These are phyloP conservation scores for Pseudachorutes palmiensis DNA, from an alignment of 1,140 invertebrate genomes.

Conservation along the genomic window DNA sequence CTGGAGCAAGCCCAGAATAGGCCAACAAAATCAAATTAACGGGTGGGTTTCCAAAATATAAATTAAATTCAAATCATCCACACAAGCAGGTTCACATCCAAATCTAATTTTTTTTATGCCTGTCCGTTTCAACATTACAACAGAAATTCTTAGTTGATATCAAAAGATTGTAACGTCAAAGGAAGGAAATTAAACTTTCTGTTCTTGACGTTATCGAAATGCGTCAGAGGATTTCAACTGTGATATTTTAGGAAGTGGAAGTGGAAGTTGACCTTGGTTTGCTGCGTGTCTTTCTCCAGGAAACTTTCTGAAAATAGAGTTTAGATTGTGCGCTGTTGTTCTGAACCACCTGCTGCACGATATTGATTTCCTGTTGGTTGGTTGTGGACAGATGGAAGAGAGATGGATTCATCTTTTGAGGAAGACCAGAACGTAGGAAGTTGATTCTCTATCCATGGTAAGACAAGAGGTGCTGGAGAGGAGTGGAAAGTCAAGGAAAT, in stretches of 20 bases:
- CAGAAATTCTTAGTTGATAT: too few relatives aligned
- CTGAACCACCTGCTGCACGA: slow-evolving; percentile 28
- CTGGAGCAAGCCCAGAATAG: slow-evolving; percentile 25
- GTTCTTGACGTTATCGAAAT: too few relatives aligned
- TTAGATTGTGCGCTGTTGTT: slow-evolving; percentile 12
- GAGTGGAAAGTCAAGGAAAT: neutral
- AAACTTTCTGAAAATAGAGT: neutral
- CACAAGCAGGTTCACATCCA: too few relatives aligned
- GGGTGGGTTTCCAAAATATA: too few relatives aligned
- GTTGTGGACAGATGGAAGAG: neutral
- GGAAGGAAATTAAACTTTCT: too few relatives aligned
- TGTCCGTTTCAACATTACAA: too few relatives aligned
- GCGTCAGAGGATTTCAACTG: too few relatives aligned
- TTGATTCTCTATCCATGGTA: neutral
- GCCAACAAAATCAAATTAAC: too few relatives aligned
- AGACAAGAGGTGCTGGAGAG: too few relatives aligned
- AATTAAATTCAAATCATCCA: too few relatives aligned
- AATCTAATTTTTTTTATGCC: too few relatives aligned
- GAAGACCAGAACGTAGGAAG: neutral
- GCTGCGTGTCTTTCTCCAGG: neutral
- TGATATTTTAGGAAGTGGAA: neutral
- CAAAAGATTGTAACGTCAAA: too few relatives aligned
- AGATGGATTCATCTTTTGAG: neutral
- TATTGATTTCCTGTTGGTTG: slow-evolving; percentile 10
- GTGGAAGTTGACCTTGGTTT: neutral